Evolutionary conservation across 2,113 vertebrate genomes (phyloP).

Genomic region (Cisticola juncidis): DNA sequence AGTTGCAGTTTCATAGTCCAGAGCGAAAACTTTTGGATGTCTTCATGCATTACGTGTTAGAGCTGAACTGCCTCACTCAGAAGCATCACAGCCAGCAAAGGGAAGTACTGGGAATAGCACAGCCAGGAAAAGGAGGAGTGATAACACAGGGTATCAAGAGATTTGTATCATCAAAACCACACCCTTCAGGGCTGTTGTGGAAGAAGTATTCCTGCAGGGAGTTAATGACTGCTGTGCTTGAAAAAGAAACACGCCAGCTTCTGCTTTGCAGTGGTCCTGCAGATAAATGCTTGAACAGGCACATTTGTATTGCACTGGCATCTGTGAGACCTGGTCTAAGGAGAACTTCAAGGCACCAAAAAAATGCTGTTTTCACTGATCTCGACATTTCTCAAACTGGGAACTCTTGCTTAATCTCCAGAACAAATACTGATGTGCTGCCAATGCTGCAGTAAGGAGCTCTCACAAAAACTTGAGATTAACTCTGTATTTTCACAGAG

Average conservation of each 20-base stretch:
- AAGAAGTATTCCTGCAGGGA: background rate
- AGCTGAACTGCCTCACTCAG: background rate
- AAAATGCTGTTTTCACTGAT: background rate
- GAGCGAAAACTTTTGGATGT: background rate
- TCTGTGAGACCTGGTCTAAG: background rate
- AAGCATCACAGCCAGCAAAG: background rate
- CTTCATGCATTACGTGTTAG: background rate
- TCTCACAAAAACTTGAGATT: background rate
- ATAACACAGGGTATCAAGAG: background rate
- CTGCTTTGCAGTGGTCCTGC: background rate
- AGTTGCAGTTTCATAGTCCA: background rate
- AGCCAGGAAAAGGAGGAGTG: background rate
- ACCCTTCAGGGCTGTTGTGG: fast-evolving
- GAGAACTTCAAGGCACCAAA: background rate
- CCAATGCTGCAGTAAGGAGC: background rate
- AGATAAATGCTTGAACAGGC: background rate
- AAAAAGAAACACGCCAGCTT: background rate
- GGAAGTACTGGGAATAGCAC: fast-evolving
- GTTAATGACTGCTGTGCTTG: background rate
- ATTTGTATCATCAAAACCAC: background rate
- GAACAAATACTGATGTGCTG: background rate
- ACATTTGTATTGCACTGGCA: background rate
- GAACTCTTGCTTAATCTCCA: background rate
- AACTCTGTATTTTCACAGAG: background rate
- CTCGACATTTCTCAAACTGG: background rate